These are phyloP conservation scores for Procavia capensis DNA, from an alignment of 2,113 vertebrate species.

Conservation along the genomic window DNA sequence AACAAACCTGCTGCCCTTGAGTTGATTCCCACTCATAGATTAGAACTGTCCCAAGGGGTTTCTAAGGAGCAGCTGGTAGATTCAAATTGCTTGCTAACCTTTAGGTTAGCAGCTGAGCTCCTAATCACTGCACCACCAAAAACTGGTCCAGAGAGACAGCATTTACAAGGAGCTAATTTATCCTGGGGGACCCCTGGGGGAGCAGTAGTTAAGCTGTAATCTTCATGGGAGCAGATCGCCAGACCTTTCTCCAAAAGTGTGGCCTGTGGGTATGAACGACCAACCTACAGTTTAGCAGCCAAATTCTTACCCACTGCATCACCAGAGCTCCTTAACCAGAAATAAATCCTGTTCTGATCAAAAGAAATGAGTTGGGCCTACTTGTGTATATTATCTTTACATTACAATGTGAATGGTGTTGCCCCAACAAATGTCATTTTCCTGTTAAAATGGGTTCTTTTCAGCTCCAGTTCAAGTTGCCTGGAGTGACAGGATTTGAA, in stretches of 20 bases:
- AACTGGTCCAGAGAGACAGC: background rate
- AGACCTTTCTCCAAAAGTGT: background rate
- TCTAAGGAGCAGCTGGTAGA: too few species aligned
- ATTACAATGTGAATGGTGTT: slow-evolving; percentile 50
- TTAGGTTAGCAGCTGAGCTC: too few species aligned
- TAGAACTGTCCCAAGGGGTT: too few species aligned
- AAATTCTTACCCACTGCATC: background rate
- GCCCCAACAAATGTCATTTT: slow-evolving; percentile 68
- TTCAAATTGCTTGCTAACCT: too few species aligned
- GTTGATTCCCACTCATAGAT: background rate
- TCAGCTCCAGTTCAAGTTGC: slow-evolving; percentile 78
- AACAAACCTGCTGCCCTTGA: background rate
- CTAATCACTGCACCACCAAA: background rate
- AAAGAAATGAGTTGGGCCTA: slow-evolving; percentile 51
- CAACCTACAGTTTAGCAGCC: background rate
- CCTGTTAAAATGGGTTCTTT: slow-evolving; percentile 82
- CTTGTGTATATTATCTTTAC: slow-evolving; percentile 72
- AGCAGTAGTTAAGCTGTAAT: background rate
- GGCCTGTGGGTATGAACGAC: background rate
- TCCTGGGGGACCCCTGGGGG: background rate
- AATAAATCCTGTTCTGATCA: slow-evolving; percentile 53
- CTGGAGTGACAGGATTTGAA: slow-evolving; percentile 67
- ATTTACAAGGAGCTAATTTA: background rate
- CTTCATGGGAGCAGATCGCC: too few species aligned
- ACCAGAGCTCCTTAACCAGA: slow-evolving; percentile 20